Base-by-base conservation (phyloP, 1,140 invertebrate genomes). In the Nasonia longicornis region DNA sequence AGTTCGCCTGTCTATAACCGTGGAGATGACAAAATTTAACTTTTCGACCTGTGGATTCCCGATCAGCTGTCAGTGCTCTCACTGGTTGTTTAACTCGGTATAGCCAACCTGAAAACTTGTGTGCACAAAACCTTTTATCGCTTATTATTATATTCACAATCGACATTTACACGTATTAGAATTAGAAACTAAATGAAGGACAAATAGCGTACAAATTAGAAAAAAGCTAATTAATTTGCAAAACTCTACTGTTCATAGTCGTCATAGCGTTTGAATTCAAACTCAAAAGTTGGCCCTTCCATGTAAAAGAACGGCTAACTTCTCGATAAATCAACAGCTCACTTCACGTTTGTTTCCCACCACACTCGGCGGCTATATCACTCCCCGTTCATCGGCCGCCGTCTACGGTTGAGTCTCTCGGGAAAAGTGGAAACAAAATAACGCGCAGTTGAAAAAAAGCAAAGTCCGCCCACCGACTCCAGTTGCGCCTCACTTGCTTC, bases 291-390 rank as follows among this genome's bases (percentile, higher is more conserved):
- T 58, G 52, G 52, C 16, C 0, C 14, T 20, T 16, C 7, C 7
- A 20, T 3, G 16, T 1, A 1, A 6, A 58, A 58, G 6, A 58
- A n/a, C 52, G 16, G 20, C 3, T 16, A 58, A 58, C 1, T 58
- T 58, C 52, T 20, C 16, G 7, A 3, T 1, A 26, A 4, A 42
- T 14, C 6, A 4, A 2, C 35, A 16, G 35, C 69, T 71, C 3
- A 71, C 16, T 71, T 71, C 69, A 42, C 69, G 69, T 35, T 35
- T 71, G 31, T 71, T 71, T 71, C 69, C 69, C 69, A 58, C 52
- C 20, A 58, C 52, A 58, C 20, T 58, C 52, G 52, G 16, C 20
- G 52, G 52, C 20, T 3, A 48, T 2, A n/a, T 58, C 52, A 20
- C 7, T 58, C 20, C 52, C 52, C 48, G 16, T 16, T 20, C 4